Percentiles rank a stretch among this genome's conserved stretches.
Evolutionary conservation across 2,797 vertebrate species (phyloP).

Genomic region (Enteromius trimaculatus): DNA sequence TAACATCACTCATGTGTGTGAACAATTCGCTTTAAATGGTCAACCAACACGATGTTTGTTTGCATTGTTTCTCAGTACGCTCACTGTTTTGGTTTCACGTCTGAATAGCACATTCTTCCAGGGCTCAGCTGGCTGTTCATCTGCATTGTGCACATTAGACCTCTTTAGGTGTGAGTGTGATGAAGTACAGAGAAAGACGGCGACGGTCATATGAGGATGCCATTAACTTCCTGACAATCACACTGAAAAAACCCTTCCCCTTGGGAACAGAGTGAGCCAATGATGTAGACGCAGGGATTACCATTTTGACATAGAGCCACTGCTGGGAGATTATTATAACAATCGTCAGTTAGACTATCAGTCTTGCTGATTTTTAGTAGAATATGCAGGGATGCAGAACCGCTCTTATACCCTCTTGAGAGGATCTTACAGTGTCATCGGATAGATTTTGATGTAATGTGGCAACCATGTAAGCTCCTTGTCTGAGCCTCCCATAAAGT

Average conservation of each 20-base stretch:
- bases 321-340: slow-evolving; percentile 5
- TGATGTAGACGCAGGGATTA: slow-evolving; percentile 18
- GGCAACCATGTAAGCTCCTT: slow-evolving; percentile 7
- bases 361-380: slow-evolving; percentile 5
- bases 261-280: neutral
- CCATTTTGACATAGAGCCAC: neutral
- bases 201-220: slow-evolving; percentile 5
- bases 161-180: slow-evolving; percentile 12
- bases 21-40: neutral
- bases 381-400: neutral
- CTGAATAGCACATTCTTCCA: slow-evolving; percentile 11
- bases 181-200: neutral
- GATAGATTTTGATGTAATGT: slow-evolving; percentile 14
- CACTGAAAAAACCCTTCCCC: neutral
- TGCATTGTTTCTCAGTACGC: neutral
- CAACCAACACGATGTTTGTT: slow-evolving; percentile 3
- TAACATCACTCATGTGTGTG: neutral
- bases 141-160: neutral
- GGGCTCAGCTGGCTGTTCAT: neutral
- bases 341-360: neutral
- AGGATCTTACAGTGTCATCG: neutral
- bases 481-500: neutral
- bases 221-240: slow-evolving; percentile 22
- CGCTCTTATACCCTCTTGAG: neutral
- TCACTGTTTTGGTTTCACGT: slow-evolving; percentile 1